Percentiles rank a stretch among this genome's conserved stretches.
These are phyloP conservation scores for Tyto alba DNA, from an alignment of 2,113 vertebrate genomes.

Conservation along the genomic window DNA sequence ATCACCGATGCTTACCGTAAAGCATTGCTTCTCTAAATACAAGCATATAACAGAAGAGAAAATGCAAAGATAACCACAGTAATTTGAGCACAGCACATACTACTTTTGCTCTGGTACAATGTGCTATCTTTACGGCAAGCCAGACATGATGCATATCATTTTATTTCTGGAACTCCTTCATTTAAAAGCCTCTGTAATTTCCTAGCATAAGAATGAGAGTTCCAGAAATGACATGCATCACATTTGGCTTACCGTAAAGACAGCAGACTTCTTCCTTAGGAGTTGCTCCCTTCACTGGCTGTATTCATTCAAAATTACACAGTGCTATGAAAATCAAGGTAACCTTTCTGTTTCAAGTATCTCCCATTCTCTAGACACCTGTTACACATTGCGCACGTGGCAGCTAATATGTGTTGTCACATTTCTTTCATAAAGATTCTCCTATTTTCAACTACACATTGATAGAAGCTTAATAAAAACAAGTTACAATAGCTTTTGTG, in stretches of 20 bases:
- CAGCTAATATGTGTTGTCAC: not conserved
- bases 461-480: not conserved
- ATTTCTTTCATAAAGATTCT: not conserved
- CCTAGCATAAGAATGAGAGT: not conserved
- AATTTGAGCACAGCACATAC: not conserved
- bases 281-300: not conserved
- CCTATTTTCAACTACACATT: not conserved
- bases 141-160: not conserved
- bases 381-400: not conserved
- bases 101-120: not conserved
- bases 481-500: not conserved
- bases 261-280: not conserved
- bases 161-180: constrained; percentile 16
- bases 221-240: not conserved
- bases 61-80: not conserved
- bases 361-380: not conserved
- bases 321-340: not conserved
- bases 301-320: not conserved
- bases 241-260: not conserved
- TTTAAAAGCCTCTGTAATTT: constrained; percentile 12
- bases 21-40: not conserved
- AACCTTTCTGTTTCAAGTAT: not conserved
- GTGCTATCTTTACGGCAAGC: not conserved
- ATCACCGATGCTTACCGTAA: not conserved
- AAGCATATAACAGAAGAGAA: not conserved